Evolutionary conservation across 2,888 invertebrate genomes (phyloP).

Genomic region (Diloba caeruleocephala): DNA sequence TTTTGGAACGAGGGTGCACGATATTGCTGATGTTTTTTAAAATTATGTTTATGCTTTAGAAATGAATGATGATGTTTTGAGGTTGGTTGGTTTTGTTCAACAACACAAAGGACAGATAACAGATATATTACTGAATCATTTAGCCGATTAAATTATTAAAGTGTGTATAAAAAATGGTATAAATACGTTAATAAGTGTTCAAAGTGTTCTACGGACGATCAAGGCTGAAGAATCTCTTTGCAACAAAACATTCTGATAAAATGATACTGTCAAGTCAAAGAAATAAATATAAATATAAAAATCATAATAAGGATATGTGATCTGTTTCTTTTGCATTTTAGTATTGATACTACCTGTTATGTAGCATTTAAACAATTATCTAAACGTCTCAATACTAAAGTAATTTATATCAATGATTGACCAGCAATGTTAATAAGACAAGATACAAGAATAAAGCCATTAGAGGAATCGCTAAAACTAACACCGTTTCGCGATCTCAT

Average conservation of each 20-base stretch:
- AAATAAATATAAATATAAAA: conserved; percentile 8
- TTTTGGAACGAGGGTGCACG: conserved; percentile 25
- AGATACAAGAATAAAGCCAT: conserved; percentile 76
- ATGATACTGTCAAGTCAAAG: conserved; percentile 12
- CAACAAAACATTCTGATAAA: conserved; percentile 27
- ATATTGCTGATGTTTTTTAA: conserved; percentile 13
- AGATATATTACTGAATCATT: conserved; percentile 21
- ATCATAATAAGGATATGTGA: conserved; percentile 11
- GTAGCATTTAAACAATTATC: conserved; percentile 57
- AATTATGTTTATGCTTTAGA: not conserved
- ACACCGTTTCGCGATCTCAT: conserved; percentile 65
- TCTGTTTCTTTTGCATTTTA: conserved; percentile 18
- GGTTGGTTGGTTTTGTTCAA: conserved; percentile 3
- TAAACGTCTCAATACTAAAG: conserved; percentile 60
- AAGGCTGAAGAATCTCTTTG: conserved; percentile 30
- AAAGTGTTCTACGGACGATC: conserved; percentile 30
- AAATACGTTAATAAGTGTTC: conserved; percentile 38
- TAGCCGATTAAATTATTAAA: conserved; percentile 40
- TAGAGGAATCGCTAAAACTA: conserved; percentile 82
- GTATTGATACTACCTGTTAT: conserved; percentile 41
- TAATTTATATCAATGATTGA: conserved; percentile 70
- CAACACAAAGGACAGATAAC: conserved; percentile 8
- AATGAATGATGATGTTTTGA: conserved; percentile 11
- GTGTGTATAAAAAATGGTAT: conserved; percentile 40
- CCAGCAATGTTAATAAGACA: conserved; percentile 71